Conservation (phyloP, 2,113 vertebrate species). For the Falco punctatus region DNA sequence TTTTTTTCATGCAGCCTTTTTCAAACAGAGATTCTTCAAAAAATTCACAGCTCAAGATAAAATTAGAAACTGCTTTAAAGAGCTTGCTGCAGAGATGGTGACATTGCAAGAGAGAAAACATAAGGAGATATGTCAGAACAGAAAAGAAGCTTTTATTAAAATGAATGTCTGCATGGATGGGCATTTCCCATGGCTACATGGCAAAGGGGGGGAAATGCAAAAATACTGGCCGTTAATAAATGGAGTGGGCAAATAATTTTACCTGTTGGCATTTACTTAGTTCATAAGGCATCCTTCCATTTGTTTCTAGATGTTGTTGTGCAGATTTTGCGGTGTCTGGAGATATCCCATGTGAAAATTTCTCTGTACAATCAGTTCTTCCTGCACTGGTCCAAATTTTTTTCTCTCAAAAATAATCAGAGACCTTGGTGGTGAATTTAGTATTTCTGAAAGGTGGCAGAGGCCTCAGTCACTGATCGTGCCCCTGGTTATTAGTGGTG, state of each 20-base stretch:
- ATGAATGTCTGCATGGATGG: background rate
- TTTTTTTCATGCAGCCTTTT: constrained; percentile 45
- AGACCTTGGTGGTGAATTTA: background rate
- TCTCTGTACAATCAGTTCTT: background rate
- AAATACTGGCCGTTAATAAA: background rate
- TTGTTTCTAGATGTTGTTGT: background rate
- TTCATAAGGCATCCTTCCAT: background rate
- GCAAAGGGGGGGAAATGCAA: background rate
- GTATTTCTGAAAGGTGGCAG: background rate
- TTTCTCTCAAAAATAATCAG: background rate
- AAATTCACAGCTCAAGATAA: constrained; percentile 50
- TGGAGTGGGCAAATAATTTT: background rate
- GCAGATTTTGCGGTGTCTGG: background rate
- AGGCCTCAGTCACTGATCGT: background rate
- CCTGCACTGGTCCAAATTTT: background rate
- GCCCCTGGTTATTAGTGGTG: background rate
- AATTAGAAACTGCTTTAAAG: constrained; percentile 60
- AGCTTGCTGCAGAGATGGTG: background rate
- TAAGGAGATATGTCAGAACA: background rate
- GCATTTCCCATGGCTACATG: background rate
- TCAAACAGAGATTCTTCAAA: constrained; percentile 40
- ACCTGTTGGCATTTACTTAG: background rate
- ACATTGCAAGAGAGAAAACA: constrained; percentile 21
- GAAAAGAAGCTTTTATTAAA: background rate
- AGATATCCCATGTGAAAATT: background rate